Base-by-base conservation (phyloP, 2,888 invertebrate species). In the Leptopilina drosophilae region DNA sequence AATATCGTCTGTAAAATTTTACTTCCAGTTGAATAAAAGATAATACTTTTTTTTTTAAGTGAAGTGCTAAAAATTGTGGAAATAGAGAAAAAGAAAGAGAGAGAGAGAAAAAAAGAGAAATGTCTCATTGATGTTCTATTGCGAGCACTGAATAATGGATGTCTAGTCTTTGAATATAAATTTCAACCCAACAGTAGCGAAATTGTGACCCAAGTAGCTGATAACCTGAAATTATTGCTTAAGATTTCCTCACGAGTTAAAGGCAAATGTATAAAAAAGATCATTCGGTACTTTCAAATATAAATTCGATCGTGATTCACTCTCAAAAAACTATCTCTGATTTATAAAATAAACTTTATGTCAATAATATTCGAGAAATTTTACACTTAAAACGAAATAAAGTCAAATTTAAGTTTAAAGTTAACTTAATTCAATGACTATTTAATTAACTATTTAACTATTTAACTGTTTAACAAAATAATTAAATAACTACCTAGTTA, bases 91-190 rank as follows among this genome's bases (percentile, higher is more conserved):
- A 14, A 53, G 42, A 42, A 8, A 42, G 42, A 5, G 1, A 42
- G 42, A 42, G 26, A 56, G 5, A 69, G 26, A 53, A 5, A 69
- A 49, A n/a, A 56, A 56, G 53, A 73, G 56, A 73, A 73, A 53
- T 56, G 56, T 56, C 73, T 73, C 73, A 56, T 73, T 56, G 26
- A 26, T 69, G 26, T 40, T 73, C 33, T 33, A 40, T 73, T 56
- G 73, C 73, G 56, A 56, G 56, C 7, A 73, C 73, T 73, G 33
- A 73, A 73, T 73, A 73, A 73, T 73, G 9, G 20, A 73, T 73
- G 49, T 33, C 73, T 69, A 49, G 56, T 56, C 73, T 73, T 56
- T 9, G 53, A 73, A 14, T 53, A 73, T 73, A 73, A 73, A 73
- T 73, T 53, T 14, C 33, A 56, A 20, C 3, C 49, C 49, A 12